Percentiles rank a stretch among this genome's conserved stretches.
phyloP scores from a whole-genome alignment of 2,113 vertebrate genomes.

The Coptodon bakossiorum region DNA sequence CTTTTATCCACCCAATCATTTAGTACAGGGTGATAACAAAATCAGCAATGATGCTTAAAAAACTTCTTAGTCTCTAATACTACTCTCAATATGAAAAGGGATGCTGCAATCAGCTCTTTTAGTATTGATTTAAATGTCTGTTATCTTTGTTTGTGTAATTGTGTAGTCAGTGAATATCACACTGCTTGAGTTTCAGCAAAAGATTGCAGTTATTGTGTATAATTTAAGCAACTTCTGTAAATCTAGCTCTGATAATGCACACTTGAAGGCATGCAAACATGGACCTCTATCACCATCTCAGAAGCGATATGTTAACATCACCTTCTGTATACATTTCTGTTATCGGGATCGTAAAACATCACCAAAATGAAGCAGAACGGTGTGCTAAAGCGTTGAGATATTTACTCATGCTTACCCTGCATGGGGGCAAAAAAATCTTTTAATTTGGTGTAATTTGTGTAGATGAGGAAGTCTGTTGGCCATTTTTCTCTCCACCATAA shows the following conservation, averaged over 20 bases:
- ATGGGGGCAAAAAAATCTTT: neutral
- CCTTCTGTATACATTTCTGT: neutral
- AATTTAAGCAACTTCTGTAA: neutral
- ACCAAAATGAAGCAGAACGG: neutral
- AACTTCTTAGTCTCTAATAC: neutral
- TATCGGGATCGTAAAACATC: neutral
- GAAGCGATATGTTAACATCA: neutral
- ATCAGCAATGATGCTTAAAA: neutral
- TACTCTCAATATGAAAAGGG: neutral
- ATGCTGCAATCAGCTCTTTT: neutral
- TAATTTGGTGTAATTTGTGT: neutral
- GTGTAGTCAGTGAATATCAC: neutral
- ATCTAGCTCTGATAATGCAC: neutral
- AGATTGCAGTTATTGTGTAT: neutral
- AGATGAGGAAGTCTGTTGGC: neutral
- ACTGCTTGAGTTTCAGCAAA: neutral
- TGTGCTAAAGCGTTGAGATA: neutral
- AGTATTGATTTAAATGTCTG: neutral
- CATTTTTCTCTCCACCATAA: neutral
- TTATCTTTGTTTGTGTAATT: neutral
- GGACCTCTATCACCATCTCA: neutral
- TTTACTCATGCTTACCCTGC: neutral
- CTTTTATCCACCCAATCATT: neutral
- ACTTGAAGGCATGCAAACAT: neutral
- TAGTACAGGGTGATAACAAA: neutral